These are phyloP conservation scores for Ceyx margarethae DNA, from an alignment of 2,113 vertebrate genomes.

Conservation along the genomic window DNA sequence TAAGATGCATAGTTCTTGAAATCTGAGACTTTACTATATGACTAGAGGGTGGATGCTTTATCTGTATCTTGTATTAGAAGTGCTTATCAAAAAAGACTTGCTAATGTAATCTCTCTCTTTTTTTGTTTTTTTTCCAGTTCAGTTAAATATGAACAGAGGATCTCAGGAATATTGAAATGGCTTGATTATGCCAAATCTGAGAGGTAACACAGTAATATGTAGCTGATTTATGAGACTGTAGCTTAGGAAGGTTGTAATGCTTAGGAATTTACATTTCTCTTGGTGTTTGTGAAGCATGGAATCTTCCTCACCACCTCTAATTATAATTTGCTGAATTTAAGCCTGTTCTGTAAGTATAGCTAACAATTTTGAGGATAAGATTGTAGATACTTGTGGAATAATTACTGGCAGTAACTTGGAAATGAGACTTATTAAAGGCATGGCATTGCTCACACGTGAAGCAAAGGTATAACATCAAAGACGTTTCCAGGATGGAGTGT, in stretches of 20 bases:
- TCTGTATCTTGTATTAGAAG: too few species aligned
- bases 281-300: not conserved
- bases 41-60: too few species aligned
- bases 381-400: not conserved
- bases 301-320: not conserved
- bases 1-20: too few species aligned
- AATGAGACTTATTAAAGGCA: too few species aligned
- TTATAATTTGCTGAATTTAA: not conserved
- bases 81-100: too few species aligned
- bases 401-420: too few species aligned
- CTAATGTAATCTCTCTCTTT: too few species aligned
- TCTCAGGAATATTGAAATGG: conserved; percentile 73
- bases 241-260: not conserved
- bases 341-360: not conserved
- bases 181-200: conserved; percentile 69
- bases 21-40: too few species aligned
- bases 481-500: too few species aligned
- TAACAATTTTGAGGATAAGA: not conserved
- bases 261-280: not conserved
- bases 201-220: conserved; percentile 62
- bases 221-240: not conserved
- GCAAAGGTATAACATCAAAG: too few species aligned
- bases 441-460: too few species aligned
- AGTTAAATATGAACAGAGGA: conserved; percentile 60
- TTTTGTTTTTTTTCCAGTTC: conserved; percentile 40